Evolutionary conservation across 2,888 invertebrate genomes (phyloP).

Genomic region (Dasypolia templi): DNA sequence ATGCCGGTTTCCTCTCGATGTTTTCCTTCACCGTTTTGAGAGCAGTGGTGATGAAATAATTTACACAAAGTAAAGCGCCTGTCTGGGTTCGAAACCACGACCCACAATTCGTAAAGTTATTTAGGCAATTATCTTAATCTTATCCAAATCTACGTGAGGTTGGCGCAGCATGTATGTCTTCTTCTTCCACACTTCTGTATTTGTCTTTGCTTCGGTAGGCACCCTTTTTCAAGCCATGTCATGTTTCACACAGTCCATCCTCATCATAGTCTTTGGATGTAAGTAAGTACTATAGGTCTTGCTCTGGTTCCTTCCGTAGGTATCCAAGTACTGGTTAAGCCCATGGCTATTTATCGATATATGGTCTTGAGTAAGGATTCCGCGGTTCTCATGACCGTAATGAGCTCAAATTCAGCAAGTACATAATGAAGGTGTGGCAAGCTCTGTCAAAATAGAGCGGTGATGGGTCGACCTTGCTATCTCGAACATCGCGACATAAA

Average conservation of each 20-base stretch:
- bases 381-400: constrained; percentile 23
- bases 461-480: constrained; percentile 62
- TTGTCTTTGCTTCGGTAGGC: too few species aligned
- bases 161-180: too few species aligned
- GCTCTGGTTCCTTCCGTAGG: not conserved
- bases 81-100: too few species aligned
- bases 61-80: too few species aligned
- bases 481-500: constrained; percentile 41
- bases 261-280: not conserved
- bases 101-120: too few species aligned
- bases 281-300: not conserved
- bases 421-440: constrained; percentile 58
- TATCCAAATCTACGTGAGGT: too few species aligned
- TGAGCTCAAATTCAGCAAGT: constrained; percentile 20
- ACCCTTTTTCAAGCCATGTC: not conserved
- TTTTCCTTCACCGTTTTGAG: too few species aligned
- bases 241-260: not conserved
- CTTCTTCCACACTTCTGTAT: too few species aligned
- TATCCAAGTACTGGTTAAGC: too few species aligned
- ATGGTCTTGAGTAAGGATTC: not conserved
- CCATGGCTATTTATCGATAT: not conserved
- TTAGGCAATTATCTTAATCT: too few species aligned
- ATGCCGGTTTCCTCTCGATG: too few species aligned
- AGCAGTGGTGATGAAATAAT: too few species aligned
- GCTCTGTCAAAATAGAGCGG: constrained; percentile 56